These are phyloP conservation scores for Alloscopus bannaensis DNA, from an alignment of 2,888 invertebrate species.

Conservation along the genomic window DNA sequence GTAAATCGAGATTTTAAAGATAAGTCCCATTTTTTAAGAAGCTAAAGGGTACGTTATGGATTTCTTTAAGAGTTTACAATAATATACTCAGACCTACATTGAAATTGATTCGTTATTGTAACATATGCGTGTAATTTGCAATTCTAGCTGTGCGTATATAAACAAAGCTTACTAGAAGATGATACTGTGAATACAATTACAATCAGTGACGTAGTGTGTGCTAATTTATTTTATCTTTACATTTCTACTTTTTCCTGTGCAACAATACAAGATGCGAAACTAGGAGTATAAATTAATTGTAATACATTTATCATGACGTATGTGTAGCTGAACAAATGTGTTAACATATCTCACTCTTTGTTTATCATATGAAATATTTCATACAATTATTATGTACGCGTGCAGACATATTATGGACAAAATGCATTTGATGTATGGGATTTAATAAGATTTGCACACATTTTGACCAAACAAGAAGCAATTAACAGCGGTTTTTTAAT, in stretches of 20 bases:
- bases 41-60: neutral
- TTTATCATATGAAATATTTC: neutral
- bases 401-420: neutral
- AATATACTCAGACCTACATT: constrained; percentile 22
- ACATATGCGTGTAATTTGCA: neutral
- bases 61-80: neutral
- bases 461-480: neutral
- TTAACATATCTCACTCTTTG: constrained; percentile 23
- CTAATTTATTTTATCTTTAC: constrained; percentile 17
- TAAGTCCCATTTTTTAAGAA: neutral
- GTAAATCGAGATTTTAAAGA: no score
- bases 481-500: no score
- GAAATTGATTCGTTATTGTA: neutral
- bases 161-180: neutral
- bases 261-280: neutral
- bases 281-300: constrained; percentile 10
- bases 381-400: neutral
- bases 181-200: no score
- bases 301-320: constrained; percentile 24
- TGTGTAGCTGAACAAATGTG: constrained; percentile 31
- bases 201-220: neutral
- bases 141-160: neutral
- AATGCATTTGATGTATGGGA: neutral
- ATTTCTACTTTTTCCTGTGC: constrained; percentile 1
- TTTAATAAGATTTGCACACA: neutral